phyloP scores from a whole-genome alignment of 1,140 invertebrate species.

The Hypsibius dujardini region DNA sequence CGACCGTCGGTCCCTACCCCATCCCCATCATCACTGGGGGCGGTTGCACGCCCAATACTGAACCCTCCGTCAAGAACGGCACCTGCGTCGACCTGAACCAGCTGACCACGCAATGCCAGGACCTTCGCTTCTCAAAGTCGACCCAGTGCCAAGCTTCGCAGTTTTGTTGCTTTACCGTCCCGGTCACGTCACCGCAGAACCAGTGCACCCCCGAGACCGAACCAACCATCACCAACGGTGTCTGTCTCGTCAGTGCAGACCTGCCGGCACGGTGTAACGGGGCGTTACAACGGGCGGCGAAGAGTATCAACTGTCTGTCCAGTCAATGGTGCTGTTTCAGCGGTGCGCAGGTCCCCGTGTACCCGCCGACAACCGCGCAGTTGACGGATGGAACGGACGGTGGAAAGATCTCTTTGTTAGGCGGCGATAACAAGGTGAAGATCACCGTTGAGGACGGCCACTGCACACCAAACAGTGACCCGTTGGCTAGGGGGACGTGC shows the following conservation, averaged over 20 bases:
- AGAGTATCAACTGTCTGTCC: not conserved
- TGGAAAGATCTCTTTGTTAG: not conserved
- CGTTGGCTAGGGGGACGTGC: not conserved
- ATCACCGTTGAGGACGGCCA: not conserved
- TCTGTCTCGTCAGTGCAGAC: not conserved
- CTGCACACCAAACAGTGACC: not conserved
- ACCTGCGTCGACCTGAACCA: not conserved
- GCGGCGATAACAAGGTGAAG: not conserved
- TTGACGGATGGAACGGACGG: not conserved
- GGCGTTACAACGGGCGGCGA: not conserved
- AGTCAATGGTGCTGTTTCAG: constrained; percentile 4
- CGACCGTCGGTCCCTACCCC: not conserved
- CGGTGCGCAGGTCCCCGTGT: not conserved
- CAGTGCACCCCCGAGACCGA: not conserved
- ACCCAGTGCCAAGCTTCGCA: not conserved
- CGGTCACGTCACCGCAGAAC: not conserved
- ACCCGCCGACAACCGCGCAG: too few relatives aligned
- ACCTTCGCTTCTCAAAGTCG: not conserved
- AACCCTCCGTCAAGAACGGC: constrained; percentile 1
- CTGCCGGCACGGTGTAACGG: constrained; percentile 2
- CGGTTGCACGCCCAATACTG: not conserved
- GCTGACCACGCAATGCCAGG: not conserved
- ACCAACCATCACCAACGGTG: not conserved
- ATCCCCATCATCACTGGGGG: not conserved
- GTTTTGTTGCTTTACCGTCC: constrained; percentile 12